These are phyloP conservation scores for Pseudotriccus pelzelni DNA, from an alignment of 2,797 vertebrate genomes.

Conservation along the genomic window DNA sequence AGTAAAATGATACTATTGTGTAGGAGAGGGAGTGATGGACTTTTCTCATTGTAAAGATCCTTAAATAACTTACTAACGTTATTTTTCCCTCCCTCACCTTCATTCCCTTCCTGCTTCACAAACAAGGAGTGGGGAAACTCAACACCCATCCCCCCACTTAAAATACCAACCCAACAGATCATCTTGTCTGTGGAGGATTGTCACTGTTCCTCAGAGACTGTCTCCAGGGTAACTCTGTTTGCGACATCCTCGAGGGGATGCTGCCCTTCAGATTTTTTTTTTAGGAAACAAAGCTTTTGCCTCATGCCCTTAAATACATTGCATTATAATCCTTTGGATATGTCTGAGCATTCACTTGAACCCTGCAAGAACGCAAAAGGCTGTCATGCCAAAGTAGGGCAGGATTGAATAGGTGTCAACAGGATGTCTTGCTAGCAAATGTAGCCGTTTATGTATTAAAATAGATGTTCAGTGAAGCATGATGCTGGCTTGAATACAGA, in stretches of 20 bases:
- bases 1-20: not conserved
- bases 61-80: not conserved
- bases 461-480: not conserved
- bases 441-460: not conserved
- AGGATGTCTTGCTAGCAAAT: not conserved
- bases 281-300: not conserved
- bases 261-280: not conserved
- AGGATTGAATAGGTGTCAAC: slow-evolving; percentile 5
- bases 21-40: not conserved
- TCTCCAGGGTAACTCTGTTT: slow-evolving; percentile 38
- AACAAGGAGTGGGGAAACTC: not conserved
- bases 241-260: not conserved
- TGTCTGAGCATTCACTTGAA: not conserved
- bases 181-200: not conserved
- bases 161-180: not conserved
- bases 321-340: not conserved
- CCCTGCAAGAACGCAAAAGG: not conserved
- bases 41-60: not conserved
- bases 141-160: not conserved
- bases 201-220: not conserved
- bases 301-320: not conserved
- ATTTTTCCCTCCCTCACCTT: not conserved
- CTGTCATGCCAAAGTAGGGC: not conserved
- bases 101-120: not conserved
- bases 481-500: not conserved